Base-by-base conservation (phyloP, 2,113 vertebrate species). In the Psammodynastes pulverulentus region DNA sequence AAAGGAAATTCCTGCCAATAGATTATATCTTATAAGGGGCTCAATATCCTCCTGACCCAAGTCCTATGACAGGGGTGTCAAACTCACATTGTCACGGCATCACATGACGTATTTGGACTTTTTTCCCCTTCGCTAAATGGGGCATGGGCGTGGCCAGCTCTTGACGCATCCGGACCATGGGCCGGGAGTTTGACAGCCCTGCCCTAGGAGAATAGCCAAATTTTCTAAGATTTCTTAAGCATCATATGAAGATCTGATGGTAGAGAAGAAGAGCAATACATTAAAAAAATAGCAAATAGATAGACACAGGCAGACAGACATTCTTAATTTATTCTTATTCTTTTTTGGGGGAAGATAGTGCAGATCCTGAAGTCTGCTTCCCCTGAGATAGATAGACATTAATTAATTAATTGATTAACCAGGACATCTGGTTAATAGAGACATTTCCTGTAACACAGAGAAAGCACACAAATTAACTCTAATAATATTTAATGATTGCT, bases 361-460 rank as follows among this genome's bases (percentile, higher is more conserved):
- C 4, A 23, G 21, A 34, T 13, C 23, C 54, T 91, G 34, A 62
- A 48, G 9, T 51, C 48, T 90, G 9, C 62, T 90, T 90, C 48
- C 51, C 88, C 58, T 34, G 17, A 39, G 3, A 15, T 29, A 34
- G 29, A 90, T 19, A 45, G 26, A 84, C 43, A 54, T 56, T 87
- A 88, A 87, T 56, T 56, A 56, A 54, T 56, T 56, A 56, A 54
- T 90, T 90, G 48, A 90, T 87, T 79, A 90, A 84, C 43, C 29
- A 34, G 85, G 92, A 90, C 90, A 87, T 88, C 92, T 88, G 92
- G 58, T 90, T 93, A 90, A 90, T 88, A 54, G 89, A 53, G 51
- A 90, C 21, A 79, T 93, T 93, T 93, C 92, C 85, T 87, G 89
- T 39, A 89, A 43, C 26, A 54, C 39, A 23, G 29, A 86, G 62